Evolutionary conservation across 2,113 vertebrate genomes (phyloP), one percentile per base, ranked within the genome.

Genomic region (Dascyllus trimaculatus): DNA sequence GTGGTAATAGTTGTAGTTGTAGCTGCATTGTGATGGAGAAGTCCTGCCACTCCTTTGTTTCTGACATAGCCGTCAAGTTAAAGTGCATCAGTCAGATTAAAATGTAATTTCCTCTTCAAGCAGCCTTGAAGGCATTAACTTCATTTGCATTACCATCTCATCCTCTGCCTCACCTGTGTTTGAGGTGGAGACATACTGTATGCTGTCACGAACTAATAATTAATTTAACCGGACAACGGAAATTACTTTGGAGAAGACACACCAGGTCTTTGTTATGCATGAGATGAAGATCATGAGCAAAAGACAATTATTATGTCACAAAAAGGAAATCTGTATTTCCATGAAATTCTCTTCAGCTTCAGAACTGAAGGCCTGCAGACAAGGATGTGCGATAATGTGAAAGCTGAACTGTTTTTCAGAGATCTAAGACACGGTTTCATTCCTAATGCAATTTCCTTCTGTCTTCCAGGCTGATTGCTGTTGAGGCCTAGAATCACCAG

Each of bases 101-200:
- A 81, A 71, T 63, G 66, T 76, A 70, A 77, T 84, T 81, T 65
- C 85, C 85, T 64, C 60, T 71, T 75, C 26, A 71, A 75, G 67
- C 54, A 67, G 60, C 81, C 72, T 70, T 53, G 54, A 78, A 62
- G 48, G 51, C 70, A 71, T 86, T 80, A 54, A 73, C 69, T 66
- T 84, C 22, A 78, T 75, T 81, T 78, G 57, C 38, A 81, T 68
- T 13, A 75, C 60, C 0, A 17, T 49, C 59, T 69, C 60, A 66
- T 24, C 35, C 25, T 51, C 35, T 45, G 32, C 35, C 46, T 67
- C 63, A 56, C 67, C 57, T 72, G 49, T 61, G 53, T 64, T 72
- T 22, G 22, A 54, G 22, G 61, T 70, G 70, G 81, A 75, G 70
- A 74, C 45, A 38, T 59, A 78, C 70, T 48, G 81, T 53, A 67